Evolutionary conservation across 2,888 invertebrate genomes (phyloP).

Genomic region (Scaptomyza caliginosa): DNA sequence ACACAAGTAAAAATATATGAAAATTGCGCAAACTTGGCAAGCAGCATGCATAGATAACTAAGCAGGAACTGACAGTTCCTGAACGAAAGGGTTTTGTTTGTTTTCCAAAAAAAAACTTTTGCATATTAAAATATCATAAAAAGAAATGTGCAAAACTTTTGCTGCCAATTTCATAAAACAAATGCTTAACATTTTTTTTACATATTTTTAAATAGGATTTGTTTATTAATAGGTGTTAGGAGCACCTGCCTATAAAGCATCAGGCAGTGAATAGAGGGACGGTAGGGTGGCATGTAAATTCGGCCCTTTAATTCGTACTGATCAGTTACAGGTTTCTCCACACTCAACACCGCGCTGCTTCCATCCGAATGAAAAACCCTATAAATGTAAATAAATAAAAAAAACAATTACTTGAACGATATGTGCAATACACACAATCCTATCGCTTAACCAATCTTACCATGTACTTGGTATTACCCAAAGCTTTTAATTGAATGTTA

Average conservation of each 20-base stretch:
- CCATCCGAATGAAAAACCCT: too few relatives aligned
- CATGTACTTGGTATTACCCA: too few relatives aligned
- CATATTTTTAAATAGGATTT: background rate
- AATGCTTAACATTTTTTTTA: slow-evolving; percentile 45
- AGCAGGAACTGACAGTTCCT: slow-evolving; percentile 9
- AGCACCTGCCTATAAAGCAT: background rate
- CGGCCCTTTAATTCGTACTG: background rate
- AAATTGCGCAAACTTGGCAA: slow-evolving; percentile 58
- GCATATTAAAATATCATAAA: slow-evolving; percentile 82
- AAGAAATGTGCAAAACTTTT: slow-evolving; percentile 79
- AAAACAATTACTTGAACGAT: too few relatives aligned
- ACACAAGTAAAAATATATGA: slow-evolving; percentile 14
- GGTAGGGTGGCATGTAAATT: background rate
- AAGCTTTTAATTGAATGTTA: too few relatives aligned
- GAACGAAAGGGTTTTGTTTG: slow-evolving; percentile 39
- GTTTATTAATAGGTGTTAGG: background rate
- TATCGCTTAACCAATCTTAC: too few relatives aligned
- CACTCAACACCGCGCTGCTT: background rate
- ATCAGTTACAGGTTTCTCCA: background rate
- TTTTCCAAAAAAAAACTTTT: slow-evolving; percentile 67
- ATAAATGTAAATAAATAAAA: too few relatives aligned
- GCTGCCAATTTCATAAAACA: slow-evolving; percentile 80
- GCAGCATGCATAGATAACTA: slow-evolving; percentile 61
- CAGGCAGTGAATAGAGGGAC: background rate
- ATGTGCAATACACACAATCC: too few relatives aligned